These are phyloP conservation scores for Lithodes maja DNA, from an alignment of 2,888 invertebrate species.

Conservation along the genomic window DNA sequence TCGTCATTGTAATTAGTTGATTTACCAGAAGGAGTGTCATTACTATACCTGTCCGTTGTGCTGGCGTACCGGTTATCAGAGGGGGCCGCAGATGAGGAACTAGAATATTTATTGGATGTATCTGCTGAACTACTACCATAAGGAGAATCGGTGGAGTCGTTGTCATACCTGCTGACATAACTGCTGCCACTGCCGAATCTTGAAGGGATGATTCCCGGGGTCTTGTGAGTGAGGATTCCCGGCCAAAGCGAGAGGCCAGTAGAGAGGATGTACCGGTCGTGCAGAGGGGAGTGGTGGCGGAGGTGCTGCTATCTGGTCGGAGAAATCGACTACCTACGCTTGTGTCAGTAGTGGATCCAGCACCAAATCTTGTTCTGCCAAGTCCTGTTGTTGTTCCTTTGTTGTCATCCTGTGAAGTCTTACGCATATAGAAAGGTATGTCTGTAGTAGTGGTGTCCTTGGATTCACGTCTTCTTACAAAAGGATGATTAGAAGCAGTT, in stretches of 20 bases:
- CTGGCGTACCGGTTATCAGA: not conserved
- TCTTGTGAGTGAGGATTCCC: slow-evolving; percentile 41
- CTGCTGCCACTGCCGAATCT: slow-evolving; percentile 35
- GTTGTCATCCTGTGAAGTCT: slow-evolving; percentile 25
- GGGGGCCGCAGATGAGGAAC: not conserved
- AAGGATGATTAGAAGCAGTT: slow-evolving; percentile 24
- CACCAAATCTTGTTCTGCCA: slow-evolving; percentile 35
- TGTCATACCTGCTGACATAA: slow-evolving; percentile 51
- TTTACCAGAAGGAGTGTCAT: not conserved
- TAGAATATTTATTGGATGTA: not conserved
- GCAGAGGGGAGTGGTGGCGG: not conserved
- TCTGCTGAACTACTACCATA: slow-evolving; percentile 1
- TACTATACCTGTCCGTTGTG: slow-evolving; percentile 6
- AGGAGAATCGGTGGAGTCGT: slow-evolving; percentile 15
- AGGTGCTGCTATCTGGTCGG: not conserved
- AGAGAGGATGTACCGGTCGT: slow-evolving; percentile 29
- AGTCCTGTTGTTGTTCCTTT: slow-evolving; percentile 9
- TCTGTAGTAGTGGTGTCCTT: slow-evolving; percentile 30
- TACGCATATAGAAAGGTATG: slow-evolving; percentile 40
- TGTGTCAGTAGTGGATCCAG: not conserved
- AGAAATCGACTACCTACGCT: not conserved
- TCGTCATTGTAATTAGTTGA: not conserved
- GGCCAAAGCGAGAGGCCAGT: slow-evolving; percentile 40
- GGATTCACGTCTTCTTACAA: slow-evolving; percentile 44
- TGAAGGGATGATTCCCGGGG: slow-evolving; percentile 38